Base-by-base conservation (phyloP, 37 sponge, comb jelly and placozoan species). In the Hormiphora californensis region DNA sequence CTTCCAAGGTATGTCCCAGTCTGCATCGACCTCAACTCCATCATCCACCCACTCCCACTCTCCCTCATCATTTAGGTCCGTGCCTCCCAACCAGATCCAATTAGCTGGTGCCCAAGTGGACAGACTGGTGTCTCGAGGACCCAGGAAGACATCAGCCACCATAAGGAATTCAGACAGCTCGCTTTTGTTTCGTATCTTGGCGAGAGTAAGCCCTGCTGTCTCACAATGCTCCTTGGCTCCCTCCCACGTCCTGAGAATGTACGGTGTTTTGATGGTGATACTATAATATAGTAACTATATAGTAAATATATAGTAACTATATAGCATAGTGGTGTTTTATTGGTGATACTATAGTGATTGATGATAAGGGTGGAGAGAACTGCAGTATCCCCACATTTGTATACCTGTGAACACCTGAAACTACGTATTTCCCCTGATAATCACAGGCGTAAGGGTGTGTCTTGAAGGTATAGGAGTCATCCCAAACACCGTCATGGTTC, bases 81-180 rank as follows among this genome's bases (percentile, higher is more conserved):
- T 57, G 39, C 27, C 81, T 33, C 81, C 81, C 44, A 73, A 4
- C 61, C 61, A 57, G 81, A 73, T 40, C 81, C 81, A 73, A 28
- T 73, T 39, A 1, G 0, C 25, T 21, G 35, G 21, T n/a, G 40
- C 44, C 41, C 44, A 73, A 4, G n/a, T 40, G 7, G 35, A n/a
- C 41, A 22, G 8, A 7, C 17, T 8, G 9, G 4, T 7, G 39
- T 19, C 19, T 8, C 2, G 38, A 1, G 8, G 4, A 2, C 68
- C 81, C 81, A 73, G 27, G 23, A 33, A 17, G 81, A 43, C 19
- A 21, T 73, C 81, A 23, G 43, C 43, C 3, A 46, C 81, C 1
- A 21, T 2, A 43, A 28, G 40, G 28, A 73, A 43, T 28, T 73
- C 81, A 4, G 40, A 43, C 8, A 73, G 19, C 41, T 73, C 81